These are phyloP conservation scores for Halcyon smyrnensis DNA, from an alignment of 2,797 vertebrate species.

Conservation along the genomic window DNA sequence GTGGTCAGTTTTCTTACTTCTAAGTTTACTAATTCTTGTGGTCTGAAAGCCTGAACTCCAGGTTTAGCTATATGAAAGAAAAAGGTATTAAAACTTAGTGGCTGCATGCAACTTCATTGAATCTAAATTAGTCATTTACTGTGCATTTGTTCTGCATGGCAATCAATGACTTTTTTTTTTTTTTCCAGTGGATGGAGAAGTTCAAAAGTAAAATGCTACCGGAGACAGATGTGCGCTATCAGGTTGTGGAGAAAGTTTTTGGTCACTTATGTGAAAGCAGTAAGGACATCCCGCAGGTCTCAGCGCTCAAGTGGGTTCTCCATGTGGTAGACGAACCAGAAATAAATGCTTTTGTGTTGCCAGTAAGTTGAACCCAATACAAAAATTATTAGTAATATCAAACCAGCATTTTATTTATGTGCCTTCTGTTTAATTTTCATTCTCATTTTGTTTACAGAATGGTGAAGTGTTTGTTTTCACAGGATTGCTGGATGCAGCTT, in stretches of 20 bases:
- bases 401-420: background rate
- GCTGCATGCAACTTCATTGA: no score
- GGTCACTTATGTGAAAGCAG: slow-evolving; percentile 87
- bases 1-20: background rate
- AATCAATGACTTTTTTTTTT: background rate
- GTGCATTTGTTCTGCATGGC: background rate
- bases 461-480: slow-evolving; percentile 94
- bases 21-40: background rate
- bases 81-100: background rate
- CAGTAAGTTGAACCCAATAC: slow-evolving; percentile 82
- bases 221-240: slow-evolving; percentile 83
- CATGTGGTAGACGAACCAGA: slow-evolving; percentile 87
- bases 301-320: slow-evolving; percentile 84
- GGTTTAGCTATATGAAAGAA: background rate
- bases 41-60: background rate
- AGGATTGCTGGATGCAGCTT: slow-evolving; percentile 87
- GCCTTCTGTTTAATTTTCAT: background rate
- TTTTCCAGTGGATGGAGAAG: slow-evolving; percentile 87
- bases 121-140: background rate
- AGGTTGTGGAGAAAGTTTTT: slow-evolving; percentile 84
- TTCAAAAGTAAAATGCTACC: slow-evolving; percentile 84
- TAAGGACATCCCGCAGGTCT: slow-evolving; percentile 87
- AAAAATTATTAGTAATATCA: background rate
- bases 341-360: slow-evolving; percentile 91
- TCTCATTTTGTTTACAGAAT: slow-evolving; percentile 79